These are phyloP conservation scores for Copsychus sechellarum DNA, from an alignment of 2,113 vertebrate genomes.

Conservation along the genomic window DNA sequence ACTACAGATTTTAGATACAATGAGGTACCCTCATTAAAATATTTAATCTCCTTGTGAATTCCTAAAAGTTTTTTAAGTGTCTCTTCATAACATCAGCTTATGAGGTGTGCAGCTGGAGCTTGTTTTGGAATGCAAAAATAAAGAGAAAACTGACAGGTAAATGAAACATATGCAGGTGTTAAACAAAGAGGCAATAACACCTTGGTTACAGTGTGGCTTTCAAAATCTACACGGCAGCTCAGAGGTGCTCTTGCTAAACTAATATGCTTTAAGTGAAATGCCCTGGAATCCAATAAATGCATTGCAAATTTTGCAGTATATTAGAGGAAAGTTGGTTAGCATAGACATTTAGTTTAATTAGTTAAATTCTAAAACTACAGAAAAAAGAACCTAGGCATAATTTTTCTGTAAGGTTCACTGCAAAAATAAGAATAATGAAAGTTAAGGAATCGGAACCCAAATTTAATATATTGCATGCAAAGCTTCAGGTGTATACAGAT, in stretches of 20 bases:
- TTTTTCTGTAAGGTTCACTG: background rate
- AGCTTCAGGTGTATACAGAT: background rate
- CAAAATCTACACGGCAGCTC: background rate
- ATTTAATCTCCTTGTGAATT: background rate
- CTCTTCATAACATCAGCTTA: background rate
- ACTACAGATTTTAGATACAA: background rate
- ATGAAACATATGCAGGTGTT: background rate
- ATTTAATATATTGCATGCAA: background rate
- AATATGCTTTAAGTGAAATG: background rate
- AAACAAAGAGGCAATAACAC: background rate
- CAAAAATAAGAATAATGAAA: background rate
- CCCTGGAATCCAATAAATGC: background rate
- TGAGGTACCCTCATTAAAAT: background rate
- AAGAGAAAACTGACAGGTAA: background rate
- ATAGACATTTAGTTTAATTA: background rate
- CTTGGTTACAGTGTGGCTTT: background rate
- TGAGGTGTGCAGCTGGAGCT: background rate
- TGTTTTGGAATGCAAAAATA: background rate
- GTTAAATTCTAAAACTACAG: background rate
- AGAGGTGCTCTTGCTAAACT: background rate
- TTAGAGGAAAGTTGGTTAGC: background rate
- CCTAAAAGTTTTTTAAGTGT: background rate
- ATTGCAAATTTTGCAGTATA: background rate
- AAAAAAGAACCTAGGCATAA: background rate
- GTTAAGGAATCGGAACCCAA: background rate